These are phyloP conservation scores for Ochropacha duplaris DNA, from an alignment of 2,888 invertebrate genomes.

Conservation along the genomic window DNA sequence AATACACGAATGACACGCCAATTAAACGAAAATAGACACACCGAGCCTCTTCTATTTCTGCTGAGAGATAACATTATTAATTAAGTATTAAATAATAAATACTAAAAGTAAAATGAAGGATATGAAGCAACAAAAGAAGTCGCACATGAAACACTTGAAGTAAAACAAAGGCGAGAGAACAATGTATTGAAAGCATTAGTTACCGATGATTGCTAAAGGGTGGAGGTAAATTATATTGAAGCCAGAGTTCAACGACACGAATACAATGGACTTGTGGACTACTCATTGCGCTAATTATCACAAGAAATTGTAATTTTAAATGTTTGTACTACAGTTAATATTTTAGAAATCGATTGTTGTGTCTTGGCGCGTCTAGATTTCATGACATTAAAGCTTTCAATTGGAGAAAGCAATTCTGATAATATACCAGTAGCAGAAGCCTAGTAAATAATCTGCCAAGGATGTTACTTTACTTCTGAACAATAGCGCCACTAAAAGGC, in stretches of 20 bases:
- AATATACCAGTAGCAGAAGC: neutral
- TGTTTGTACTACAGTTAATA: neutral
- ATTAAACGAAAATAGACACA: neutral
- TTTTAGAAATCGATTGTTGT: neutral
- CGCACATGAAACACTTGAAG: slow-evolving; percentile 12
- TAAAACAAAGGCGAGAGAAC: slow-evolving; percentile 24
- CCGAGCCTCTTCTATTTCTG: neutral
- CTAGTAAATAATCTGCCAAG: neutral
- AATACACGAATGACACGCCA: neutral
- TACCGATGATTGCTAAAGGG: slow-evolving; percentile 31
- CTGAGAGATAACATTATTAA: neutral
- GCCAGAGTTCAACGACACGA: slow-evolving; percentile 42
- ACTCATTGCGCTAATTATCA: slow-evolving; percentile 8
- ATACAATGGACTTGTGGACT: slow-evolving; percentile 35
- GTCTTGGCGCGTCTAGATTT: neutral
- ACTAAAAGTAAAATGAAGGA: slow-evolving; percentile 18
- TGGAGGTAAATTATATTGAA: slow-evolving; percentile 26
- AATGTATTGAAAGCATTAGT: slow-evolving; percentile 26
- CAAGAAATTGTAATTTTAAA: neutral
- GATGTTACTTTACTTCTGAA: neutral
- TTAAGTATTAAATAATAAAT: neutral
- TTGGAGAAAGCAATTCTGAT: neutral
- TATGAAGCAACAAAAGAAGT: slow-evolving; percentile 12
- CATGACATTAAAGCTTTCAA: neutral
- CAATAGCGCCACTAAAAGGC: neutral